Evolutionary conservation across 2,113 vertebrate species (phyloP).

Genomic region (Taxidea taxus): DNA sequence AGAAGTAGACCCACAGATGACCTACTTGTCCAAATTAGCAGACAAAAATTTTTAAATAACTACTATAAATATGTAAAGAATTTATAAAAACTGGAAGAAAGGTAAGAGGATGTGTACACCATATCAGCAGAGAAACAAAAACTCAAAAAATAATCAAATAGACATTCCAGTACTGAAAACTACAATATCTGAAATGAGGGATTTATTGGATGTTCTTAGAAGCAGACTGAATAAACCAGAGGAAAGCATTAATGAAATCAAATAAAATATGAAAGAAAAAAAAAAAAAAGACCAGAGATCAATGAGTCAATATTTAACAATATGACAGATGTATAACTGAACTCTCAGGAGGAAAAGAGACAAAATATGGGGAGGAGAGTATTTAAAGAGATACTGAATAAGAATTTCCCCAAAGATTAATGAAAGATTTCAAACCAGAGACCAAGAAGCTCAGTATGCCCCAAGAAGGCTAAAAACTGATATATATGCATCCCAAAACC

Average conservation of each 20-base stretch:
- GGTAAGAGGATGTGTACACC: not conserved
- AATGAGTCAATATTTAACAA: not conserved
- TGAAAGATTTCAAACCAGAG: not conserved
- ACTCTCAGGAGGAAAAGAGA: not conserved
- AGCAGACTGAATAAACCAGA: not conserved
- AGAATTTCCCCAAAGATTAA: not conserved
- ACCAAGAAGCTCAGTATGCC: not conserved
- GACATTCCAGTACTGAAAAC: not conserved
- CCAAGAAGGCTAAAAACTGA: not conserved
- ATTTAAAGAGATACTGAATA: not conserved
- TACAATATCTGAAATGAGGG: not conserved
- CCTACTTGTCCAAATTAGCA: not conserved
- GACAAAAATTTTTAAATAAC: not conserved
- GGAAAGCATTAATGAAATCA: not conserved
- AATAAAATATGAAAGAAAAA: not conserved
- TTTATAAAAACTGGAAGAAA: not conserved
- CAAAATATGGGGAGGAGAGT: not conserved
- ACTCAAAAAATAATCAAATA: not conserved
- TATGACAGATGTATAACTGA: not conserved
- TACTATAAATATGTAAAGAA: not conserved
- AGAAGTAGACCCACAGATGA: not conserved
- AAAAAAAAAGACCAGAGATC: not conserved
- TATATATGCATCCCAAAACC: not conserved
- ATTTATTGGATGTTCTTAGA: not conserved
- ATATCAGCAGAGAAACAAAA: conserved; percentile 4